Evolutionary conservation across 2,113 vertebrate genomes (phyloP).

Genomic region (Lonchura striata): DNA sequence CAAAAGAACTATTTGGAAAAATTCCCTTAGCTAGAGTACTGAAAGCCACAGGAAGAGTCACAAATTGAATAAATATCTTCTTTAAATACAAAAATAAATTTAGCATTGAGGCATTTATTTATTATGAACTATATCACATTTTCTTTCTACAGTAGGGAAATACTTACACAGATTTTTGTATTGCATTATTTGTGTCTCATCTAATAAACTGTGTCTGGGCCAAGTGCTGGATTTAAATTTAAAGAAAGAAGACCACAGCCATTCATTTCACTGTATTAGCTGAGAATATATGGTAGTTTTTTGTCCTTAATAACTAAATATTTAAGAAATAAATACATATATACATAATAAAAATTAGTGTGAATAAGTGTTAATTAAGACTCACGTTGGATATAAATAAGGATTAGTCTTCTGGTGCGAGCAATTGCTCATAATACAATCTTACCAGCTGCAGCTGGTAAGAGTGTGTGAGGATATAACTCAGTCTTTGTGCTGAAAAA

Average conservation of each 20-base stretch:
- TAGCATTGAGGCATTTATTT: not conserved
- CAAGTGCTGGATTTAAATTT: not conserved
- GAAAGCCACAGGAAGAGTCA: not conserved
- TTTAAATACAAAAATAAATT: not conserved
- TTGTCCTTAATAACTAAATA: not conserved
- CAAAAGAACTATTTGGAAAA: not conserved
- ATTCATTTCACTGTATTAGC: not conserved
- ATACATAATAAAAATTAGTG: not conserved
- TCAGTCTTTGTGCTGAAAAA: not conserved
- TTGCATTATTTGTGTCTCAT: not conserved
- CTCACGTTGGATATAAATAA: not conserved
- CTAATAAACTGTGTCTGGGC: not conserved
- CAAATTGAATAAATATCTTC: not conserved
- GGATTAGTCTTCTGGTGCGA: not conserved
- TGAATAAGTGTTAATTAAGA: not conserved
- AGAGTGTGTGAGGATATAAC: not conserved
- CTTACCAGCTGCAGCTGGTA: not conserved
- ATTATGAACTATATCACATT: not conserved
- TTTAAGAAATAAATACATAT: not conserved
- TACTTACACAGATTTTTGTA: not conserved
- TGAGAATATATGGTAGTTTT: not conserved
- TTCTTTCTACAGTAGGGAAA: not conserved
- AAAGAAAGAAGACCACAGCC: not conserved
- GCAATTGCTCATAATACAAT: not conserved
- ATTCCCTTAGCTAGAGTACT: not conserved